phyloP scores from a whole-genome alignment of 2,113 vertebrate genomes.

The Ophthalmolycus amberensis region DNA sequence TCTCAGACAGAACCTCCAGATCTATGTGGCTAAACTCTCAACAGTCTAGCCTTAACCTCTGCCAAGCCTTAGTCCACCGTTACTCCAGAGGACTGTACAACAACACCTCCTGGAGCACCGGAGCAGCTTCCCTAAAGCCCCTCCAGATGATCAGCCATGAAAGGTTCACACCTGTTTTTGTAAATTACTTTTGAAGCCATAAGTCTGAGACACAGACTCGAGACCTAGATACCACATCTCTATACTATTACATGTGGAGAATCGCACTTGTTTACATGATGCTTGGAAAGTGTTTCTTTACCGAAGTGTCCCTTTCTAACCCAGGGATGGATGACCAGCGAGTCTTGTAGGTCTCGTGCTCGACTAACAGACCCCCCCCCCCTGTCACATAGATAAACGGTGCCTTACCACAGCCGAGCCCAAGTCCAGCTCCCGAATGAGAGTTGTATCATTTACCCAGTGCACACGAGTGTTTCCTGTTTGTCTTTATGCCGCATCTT shows the following conservation, averaged over 20 bases:
- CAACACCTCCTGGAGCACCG: background rate
- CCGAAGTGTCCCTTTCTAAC: slow-evolving; percentile 61
- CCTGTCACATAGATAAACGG: slow-evolving; percentile 38
- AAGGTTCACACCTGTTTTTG: slow-evolving; percentile 29
- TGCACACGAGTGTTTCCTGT: background rate
- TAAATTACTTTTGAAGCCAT: slow-evolving; percentile 68
- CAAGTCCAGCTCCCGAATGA: slow-evolving; percentile 25
- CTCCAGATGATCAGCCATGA: slow-evolving; percentile 15
- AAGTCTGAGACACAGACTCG: slow-evolving; percentile 50
- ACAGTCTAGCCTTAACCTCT: slow-evolving; percentile 6
- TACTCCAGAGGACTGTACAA: background rate
- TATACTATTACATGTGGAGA: slow-evolving; percentile 26
- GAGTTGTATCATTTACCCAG: background rate
- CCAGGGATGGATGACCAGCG: slow-evolving; percentile 54
- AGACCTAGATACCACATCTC: slow-evolving; percentile 22
- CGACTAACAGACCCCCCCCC: background rate
- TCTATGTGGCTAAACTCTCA: background rate
- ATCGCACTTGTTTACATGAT: slow-evolving; percentile 65
- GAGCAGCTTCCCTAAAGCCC: slow-evolving; percentile 10
- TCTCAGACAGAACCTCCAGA: background rate
- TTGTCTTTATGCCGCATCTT: slow-evolving; percentile 42
- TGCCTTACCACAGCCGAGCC: slow-evolving; percentile 74
- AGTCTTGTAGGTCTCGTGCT: slow-evolving; percentile 1
- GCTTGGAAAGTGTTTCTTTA: slow-evolving; percentile 40
- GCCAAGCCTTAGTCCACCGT: slow-evolving; percentile 20